Evolutionary conservation across 2,797 vertebrate genomes (phyloP).

Genomic region (Pagetopsis macropterus): DNA sequence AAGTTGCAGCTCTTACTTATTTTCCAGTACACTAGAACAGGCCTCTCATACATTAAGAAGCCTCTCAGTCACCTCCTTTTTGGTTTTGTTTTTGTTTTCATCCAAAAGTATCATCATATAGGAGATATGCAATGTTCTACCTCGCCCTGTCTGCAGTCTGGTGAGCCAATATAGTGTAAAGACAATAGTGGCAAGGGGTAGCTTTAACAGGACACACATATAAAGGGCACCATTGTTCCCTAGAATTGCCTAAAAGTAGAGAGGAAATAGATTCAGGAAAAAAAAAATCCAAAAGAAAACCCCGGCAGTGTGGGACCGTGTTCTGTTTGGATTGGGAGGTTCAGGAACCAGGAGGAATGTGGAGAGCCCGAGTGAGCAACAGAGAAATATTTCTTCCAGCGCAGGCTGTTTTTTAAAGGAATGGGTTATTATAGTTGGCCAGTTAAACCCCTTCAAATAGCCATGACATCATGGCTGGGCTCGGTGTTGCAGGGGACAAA

Average conservation of each 20-base stretch:
- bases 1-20: constrained; percentile 34
- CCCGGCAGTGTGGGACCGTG: constrained; percentile 74
- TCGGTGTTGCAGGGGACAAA: constrained; percentile 80
- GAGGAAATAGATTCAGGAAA: constrained; percentile 78
- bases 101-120: constrained; percentile 49
- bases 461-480: constrained; percentile 84
- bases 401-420: constrained; percentile 80
- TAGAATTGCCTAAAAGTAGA: constrained; percentile 66
- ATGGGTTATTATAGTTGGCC: constrained; percentile 87
- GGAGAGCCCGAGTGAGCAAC: constrained; percentile 79
- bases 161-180: constrained; percentile 60
- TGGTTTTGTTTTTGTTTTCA: constrained; percentile 46
- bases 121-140: constrained; percentile 35
- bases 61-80: constrained; percentile 19
- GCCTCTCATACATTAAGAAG: constrained; percentile 6
- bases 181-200: constrained; percentile 66
- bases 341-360: constrained; percentile 83
- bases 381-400: constrained; percentile 83
- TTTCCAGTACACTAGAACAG: constrained; percentile 17
- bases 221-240: constrained; percentile 78
- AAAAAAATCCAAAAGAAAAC: constrained; percentile 74
- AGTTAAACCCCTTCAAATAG: constrained; percentile 84
- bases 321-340: constrained; percentile 84
- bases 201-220: constrained; percentile 56
- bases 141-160: constrained; percentile 39